phyloP scores from a whole-genome alignment of 2,113 vertebrate species.

The Leucosticte australis region DNA sequence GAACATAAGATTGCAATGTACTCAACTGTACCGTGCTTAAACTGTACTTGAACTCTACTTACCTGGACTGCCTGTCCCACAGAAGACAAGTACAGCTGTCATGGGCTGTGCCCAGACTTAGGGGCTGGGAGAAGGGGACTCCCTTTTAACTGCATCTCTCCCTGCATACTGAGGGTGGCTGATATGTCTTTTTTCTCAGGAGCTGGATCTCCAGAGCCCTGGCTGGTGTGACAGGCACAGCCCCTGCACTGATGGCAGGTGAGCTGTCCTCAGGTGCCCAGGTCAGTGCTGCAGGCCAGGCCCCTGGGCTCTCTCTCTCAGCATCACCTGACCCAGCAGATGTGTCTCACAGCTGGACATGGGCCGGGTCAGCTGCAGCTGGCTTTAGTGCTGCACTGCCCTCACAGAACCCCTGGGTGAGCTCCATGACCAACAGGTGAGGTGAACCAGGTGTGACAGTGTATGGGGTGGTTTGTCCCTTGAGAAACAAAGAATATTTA shows the following conservation, averaged over 20 bases:
- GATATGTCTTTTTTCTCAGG: neutral
- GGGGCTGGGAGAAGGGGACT: neutral
- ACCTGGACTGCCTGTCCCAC: neutral
- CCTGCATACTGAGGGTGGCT: neutral
- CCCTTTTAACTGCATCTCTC: neutral
- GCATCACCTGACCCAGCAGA: neutral
- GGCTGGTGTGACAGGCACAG: neutral
- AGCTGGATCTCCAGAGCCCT: neutral
- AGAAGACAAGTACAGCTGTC: neutral
- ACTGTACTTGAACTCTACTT: neutral
- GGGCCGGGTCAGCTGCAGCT: neutral
- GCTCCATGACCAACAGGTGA: accelerated
- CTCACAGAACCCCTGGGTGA: neutral
- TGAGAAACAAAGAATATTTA: neutral
- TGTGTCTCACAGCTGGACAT: neutral
- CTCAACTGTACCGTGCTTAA: neutral
- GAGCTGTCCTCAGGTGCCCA: neutral
- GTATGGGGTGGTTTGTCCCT: neutral
- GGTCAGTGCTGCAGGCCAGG: neutral
- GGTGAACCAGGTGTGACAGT: neutral
- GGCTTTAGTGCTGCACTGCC: neutral
- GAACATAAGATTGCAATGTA: neutral
- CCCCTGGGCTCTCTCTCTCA: neutral
- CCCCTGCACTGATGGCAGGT: accelerated
- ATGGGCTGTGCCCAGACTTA: neutral